Evolutionary conservation across 1,140 invertebrate species (phyloP), one percentile per base, ranked within the genome.

Genomic region (Drosophila asahinai): DNA sequence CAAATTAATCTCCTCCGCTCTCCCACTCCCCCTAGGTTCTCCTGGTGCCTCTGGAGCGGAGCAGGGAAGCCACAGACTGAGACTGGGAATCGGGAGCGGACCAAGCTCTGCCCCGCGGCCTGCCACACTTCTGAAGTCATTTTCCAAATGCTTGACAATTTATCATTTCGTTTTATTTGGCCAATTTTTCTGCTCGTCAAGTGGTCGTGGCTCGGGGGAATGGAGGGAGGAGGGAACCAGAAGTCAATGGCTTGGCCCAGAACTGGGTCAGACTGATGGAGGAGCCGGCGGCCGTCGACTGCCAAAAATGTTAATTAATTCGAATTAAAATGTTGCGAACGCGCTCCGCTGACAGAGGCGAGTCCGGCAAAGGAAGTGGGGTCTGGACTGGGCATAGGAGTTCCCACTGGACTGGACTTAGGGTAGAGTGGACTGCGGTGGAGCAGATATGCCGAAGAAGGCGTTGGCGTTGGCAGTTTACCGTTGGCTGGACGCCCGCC

Each of bases 381-480:
- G 36, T 36, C 22, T 7, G 42, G 12, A 61, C 3, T 60, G 30
- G 59, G 59, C 43, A 33, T 55, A 19, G 61, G 59, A 86, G 71
- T 66, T 76, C 59, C 51, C 36, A 66, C 33, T 33, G 33, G 33
- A 11, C 33, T 33, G 8, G 1, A 19, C 1, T 19, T 1, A 19
- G 19, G 19, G 19, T 19, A 19, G 19, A 33, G 33, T 33, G 33
- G 33, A 49, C 25, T 36, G 70, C 51, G 36, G 67, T 61, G 48
- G 40, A 33, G 45, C 73, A 75, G 83, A 87, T 87, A 87, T 74
- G 72, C 83, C 80, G 45, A 77, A 87, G 84, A 87, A 87, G 83
- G 83, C 83, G 83, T 87, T 78, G 77, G 77, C 65, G 76, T 76
- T 87, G 83, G 83, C 83, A 81, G 73, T 87, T 83, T 87, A 87